Base-by-base conservation (phyloP, 2,888 invertebrate genomes). In the Eumacrocentrus americanus region DNA sequence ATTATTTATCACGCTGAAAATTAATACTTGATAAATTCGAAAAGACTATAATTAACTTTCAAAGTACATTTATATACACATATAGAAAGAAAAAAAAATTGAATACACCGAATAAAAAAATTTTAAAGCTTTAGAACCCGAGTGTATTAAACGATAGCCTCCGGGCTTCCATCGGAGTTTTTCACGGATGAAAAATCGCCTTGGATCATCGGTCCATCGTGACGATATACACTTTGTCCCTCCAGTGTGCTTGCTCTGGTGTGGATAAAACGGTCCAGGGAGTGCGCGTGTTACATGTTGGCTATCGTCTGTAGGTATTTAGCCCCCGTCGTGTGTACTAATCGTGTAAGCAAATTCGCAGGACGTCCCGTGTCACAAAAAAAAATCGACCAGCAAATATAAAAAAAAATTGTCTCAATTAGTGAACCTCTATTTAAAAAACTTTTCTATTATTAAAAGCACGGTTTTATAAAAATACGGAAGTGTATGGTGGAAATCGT, bases 1-100 rank as follows among this genome's bases (percentile, higher is more conserved):
- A 72, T 70, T 72, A 66, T 67, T 71, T 69, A 72, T 71, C 65
- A 63, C 40, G n/a, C n/a, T n/a, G n/a, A n/a, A n/a, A n/a, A n/a
- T n/a, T n/a, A n/a, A n/a, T n/a, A n/a, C n/a, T n/a, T n/a, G n/a
- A n/a, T n/a, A n/a, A n/a, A n/a, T n/a, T n/a, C n/a, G n/a, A n/a
- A n/a, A n/a, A n/a, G n/a, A n/a, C n/a, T n/a, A n/a, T n/a, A n/a
- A n/a, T n/a, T n/a, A n/a, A n/a, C n/a, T n/a, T n/a, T n/a, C n/a
- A n/a, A n/a, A n/a, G n/a, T n/a, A n/a, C n/a, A n/a, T n/a, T n/a
- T n/a, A n/a, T n/a, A n/a, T 5, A 47, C 23, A 25, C 23, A 23
- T 20, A 18, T 18, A 11, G 20, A 44, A 44, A 9, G 16, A 11
- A n/a, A n/a, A n/a, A n/a, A n/a, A n/a, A n/a, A n/a, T n/a, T n/a